A percentile compares a stretch with the other conserved stretches of the same genome.
These are phyloP conservation scores for Norana najaformis DNA, from an alignment of 2,888 invertebrate genomes.

Conservation along the genomic window DNA sequence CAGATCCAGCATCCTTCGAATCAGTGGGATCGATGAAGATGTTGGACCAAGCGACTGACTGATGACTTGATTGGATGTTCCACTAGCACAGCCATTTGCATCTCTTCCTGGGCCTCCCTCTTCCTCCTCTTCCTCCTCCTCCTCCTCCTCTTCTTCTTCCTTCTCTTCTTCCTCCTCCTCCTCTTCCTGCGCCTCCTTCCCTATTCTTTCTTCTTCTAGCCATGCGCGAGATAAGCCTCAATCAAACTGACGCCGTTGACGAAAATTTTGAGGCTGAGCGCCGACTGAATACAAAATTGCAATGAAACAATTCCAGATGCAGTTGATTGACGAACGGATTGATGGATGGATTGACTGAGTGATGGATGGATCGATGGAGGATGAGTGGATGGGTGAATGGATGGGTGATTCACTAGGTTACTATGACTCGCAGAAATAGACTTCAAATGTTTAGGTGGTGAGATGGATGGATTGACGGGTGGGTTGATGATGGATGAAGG, in stretches of 20 bases:
- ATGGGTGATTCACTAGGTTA: neutral
- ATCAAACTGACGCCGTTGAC: neutral
- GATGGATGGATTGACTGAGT: neutral
- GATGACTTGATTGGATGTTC: neutral
- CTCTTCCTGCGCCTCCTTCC: neutral
- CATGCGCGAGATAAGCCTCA: neutral
- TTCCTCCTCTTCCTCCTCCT: neutral
- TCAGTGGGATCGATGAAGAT: neutral
- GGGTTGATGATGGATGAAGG: neutral
- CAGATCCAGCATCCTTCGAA: neutral
- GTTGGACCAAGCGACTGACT: neutral
- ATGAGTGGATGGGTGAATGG: neutral
- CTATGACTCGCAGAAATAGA: no score
- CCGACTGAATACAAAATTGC: neutral
- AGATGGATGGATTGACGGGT: neutral
- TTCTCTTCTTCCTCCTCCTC: neutral
- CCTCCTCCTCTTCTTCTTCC: neutral
- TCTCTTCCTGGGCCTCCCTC: neutral
- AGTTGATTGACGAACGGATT: neutral
- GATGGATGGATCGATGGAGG: neutral
- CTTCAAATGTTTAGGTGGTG: neutral
- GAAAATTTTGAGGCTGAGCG: neutral
- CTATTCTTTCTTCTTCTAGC: neutral
- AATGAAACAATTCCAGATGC: neutral
- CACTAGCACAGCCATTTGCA: neutral